phyloP scores from a whole-genome alignment of 1,140 invertebrate species.

The Achatina immaculata region DNA sequence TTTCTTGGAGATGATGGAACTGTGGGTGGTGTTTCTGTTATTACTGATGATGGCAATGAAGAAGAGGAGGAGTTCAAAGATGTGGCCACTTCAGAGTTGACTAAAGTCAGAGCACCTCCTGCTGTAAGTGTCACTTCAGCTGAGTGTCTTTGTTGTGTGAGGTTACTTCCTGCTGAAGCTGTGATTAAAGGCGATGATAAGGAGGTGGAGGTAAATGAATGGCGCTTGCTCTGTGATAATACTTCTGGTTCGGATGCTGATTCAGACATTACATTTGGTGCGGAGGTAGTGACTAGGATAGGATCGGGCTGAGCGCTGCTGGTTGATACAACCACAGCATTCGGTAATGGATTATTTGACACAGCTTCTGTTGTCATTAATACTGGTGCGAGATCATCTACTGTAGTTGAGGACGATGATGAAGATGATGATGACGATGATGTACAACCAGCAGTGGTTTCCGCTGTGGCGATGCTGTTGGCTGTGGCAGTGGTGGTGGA shows the following conservation, averaged over 20 bases:
- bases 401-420: background rate
- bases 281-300: background rate
- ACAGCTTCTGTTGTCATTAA: background rate
- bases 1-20: conserved; percentile 1
- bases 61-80: background rate
- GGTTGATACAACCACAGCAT: conserved; percentile 3
- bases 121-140: conserved; percentile 2
- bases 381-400: background rate
- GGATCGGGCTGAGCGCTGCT: background rate
- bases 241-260: background rate
- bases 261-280: background rate
- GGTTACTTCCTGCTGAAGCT: background rate
- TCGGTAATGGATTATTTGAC: background rate
- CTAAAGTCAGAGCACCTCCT: background rate
- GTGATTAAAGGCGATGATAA: background rate
- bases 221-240: conserved; percentile 39
- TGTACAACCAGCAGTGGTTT: background rate
- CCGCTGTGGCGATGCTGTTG: background rate
- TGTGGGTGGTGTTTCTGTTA: background rate
- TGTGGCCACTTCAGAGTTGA: background rate
- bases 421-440: background rate
- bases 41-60: background rate
- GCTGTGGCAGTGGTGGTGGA: conserved; percentile 17
- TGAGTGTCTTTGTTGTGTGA: conserved; percentile 18
- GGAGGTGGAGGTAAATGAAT: conserved; percentile 43